Base-by-base conservation (phyloP, 2,113 vertebrate genomes). In the Galemys pyrenaicus region DNA sequence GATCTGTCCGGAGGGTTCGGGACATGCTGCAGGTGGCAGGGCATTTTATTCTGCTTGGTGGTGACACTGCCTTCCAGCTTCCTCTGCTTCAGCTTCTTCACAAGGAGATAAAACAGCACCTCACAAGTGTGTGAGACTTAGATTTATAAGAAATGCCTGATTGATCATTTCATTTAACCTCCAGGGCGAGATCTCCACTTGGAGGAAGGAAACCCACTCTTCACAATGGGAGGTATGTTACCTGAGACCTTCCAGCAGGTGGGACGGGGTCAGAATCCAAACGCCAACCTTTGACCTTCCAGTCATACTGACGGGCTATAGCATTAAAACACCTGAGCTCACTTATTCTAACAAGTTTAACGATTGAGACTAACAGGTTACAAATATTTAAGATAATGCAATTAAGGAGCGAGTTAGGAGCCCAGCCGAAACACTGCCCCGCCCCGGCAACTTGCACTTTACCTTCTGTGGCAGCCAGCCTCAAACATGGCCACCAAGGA, bases 11-110 rank as follows among this genome's bases (percentile, higher is more conserved):
- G 32, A 73, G 44, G 74, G 16, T 3, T 89, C 30, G 0, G 46
- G 37, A 41, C 9, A 17, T 10, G 37, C 1, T 54, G 1, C 32
- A 67, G 58, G 60, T n/a, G 64, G n/a, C 41, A 94, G 68, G 44
- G 75, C 37, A 92, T 80, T 93, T 92, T 86, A 78, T 77, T 95
- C 87, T 80, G 30, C 65, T 54, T 5, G 24, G 24, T 87, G 89
- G 90, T 71, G 81, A 84, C 35, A 35, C 49, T 51, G 39, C 82
- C 75, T 73, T 71, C 83, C 64, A 49, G 46, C 70, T 89, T 58
- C 17, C 65, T 86, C 56, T 39, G 22, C 12, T 80, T 83, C 30
- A n/a, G 9, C 37, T 75, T 82, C 39, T 77, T 77, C 9, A 28
- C 13, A 37, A 58, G 65, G 62, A 92, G 84, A 90, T 64, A 92